Evolutionary conservation across 2,797 vertebrate genomes (phyloP), one percentile per base, ranked within the genome.

Genomic region (Chaenodraco wilsoni): DNA sequence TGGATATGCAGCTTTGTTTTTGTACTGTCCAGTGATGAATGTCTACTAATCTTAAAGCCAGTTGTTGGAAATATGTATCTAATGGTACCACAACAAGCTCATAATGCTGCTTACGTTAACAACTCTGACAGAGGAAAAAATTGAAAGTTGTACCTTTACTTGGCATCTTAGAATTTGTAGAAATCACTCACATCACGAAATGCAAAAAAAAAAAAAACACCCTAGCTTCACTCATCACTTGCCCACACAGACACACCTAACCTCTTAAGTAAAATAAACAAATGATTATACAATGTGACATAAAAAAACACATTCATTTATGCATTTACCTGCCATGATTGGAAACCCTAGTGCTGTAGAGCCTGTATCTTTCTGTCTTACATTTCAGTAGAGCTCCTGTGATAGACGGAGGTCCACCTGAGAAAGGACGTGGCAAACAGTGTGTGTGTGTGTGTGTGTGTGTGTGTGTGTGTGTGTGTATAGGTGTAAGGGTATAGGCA

Each of bases 381-480:
- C 17, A 69, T 63, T 50, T 63, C 46, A 78, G 62, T 4, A 44
- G 45, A 76, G 57, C 55, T 61, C 45, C 69, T 69, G 71, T 70
- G 33, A 77, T 1, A 76, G 45, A 71, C 31, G 59, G 73, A 69
- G 72, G 43, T 78, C 78, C 52, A 79, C 72, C 81, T 83, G 78
- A 75, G 75, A 60, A 49, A 79, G 48, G 45, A 50, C 45, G 33
- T 72, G 54, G 60, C 41, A 65, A 57, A 80, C 62, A 69, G 41
- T 21, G 21, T 41, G 69, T 78, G 51, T 72, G 50, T 69, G 59
- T 76, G 17, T 27, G 27, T 27, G 27, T 27, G 27, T 27, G 27
- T 27, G 4, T 27, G 27, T 27, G 4, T 27, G 4, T 27, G 27
- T 27, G 27, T 27, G 27, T 27, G 27, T 27, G 50, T 69, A 55